Evolutionary conservation across 2,888 invertebrate genomes (phyloP).

Genomic region (Spilarctia lutea): DNA sequence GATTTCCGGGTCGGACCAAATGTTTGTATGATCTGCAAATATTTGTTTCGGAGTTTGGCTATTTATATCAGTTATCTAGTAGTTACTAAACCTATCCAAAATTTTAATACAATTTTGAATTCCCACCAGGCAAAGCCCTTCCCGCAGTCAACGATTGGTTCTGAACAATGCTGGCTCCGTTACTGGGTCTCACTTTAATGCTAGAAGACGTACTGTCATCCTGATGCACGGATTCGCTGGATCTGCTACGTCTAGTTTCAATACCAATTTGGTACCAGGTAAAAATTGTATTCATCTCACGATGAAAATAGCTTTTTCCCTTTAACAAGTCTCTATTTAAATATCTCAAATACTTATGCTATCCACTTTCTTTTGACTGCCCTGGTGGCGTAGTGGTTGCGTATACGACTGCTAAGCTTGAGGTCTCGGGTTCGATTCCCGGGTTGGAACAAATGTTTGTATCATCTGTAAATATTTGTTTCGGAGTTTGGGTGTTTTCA

Average conservation of each 20-base stretch:
- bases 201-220: slow-evolving; percentile 18
- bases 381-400: too few relatives aligned
- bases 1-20: too few relatives aligned
- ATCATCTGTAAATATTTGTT: too few relatives aligned
- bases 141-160: slow-evolving; percentile 29
- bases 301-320: not conserved
- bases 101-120: not conserved
- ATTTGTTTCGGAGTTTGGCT: too few relatives aligned
- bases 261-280: slow-evolving; percentile 42
- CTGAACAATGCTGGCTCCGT: slow-evolving; percentile 26
- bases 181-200: slow-evolving; percentile 27
- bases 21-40: too few relatives aligned
- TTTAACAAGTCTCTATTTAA: too few relatives aligned
- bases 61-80: too few relatives aligned
- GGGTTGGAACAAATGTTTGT: too few relatives aligned
- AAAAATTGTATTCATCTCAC: not conserved
- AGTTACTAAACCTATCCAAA: too few relatives aligned
- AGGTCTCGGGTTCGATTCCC: too few relatives aligned
- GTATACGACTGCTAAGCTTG: too few relatives aligned
- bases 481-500: too few relatives aligned
- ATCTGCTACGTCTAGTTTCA: slow-evolving; percentile 29
- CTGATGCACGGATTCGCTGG: slow-evolving; percentile 45
- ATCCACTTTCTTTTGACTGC: not conserved
- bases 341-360: not conserved
- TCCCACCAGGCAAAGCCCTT: slow-evolving; percentile 28